phyloP scores from a whole-genome alignment of 2,113 vertebrate species.

The Carlito syrichta region DNA sequence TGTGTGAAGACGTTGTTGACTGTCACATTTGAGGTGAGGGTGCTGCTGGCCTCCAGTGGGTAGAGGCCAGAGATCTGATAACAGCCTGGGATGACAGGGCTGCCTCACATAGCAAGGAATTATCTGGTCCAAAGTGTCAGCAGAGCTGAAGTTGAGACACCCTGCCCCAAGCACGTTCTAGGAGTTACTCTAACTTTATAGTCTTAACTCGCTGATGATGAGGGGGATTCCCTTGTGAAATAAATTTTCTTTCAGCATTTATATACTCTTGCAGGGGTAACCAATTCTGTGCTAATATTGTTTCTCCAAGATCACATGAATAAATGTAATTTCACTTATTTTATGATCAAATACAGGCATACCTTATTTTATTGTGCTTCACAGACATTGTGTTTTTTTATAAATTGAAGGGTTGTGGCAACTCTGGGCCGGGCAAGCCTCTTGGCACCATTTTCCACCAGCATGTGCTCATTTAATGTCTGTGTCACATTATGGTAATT shows the following conservation, averaged over 20 bases:
- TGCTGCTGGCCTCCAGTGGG: not conserved
- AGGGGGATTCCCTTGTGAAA: not conserved
- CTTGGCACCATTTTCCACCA: not conserved
- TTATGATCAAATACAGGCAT: not conserved
- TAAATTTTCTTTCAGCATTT: not conserved
- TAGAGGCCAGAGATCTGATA: not conserved
- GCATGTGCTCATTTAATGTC: not conserved
- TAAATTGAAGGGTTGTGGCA: not conserved
- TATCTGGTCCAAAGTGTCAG: not conserved
- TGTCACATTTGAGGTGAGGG: not conserved
- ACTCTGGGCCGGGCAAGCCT: not conserved
- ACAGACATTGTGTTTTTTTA: not conserved
- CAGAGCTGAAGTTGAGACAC: not conserved
- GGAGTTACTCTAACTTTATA: not conserved
- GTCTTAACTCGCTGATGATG: not conserved
- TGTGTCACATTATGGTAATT: not conserved
- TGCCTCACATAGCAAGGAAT: not conserved
- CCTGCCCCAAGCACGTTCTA: not conserved
- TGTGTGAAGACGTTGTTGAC: not conserved
- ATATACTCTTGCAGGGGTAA: not conserved
- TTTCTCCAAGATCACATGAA: not conserved
- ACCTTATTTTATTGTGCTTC: not conserved
- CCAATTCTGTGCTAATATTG: not conserved
- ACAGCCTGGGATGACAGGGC: not conserved
- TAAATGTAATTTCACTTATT: constrained; percentile 17